phyloP scores from a whole-genome alignment of 2,888 invertebrate species.

The Gastracanthus pulcherrimus region DNA sequence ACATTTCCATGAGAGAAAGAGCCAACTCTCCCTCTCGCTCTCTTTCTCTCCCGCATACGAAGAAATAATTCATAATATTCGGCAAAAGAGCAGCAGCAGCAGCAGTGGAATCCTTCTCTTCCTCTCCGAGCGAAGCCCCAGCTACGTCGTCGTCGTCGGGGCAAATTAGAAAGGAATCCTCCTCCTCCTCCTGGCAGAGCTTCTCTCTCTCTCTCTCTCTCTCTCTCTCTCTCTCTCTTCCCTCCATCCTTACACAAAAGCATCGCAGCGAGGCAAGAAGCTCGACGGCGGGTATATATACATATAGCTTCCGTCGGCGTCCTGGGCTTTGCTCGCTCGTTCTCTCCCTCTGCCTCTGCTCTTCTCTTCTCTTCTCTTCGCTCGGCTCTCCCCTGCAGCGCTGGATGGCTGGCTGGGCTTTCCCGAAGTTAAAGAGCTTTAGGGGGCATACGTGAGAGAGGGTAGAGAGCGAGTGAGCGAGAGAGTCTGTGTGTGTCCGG shows the following conservation, averaged over 20 bases:
- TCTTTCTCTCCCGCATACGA: too few species aligned
- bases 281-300: constrained; percentile 18
- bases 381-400: neutral
- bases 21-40: too few species aligned
- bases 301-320: constrained; percentile 23
- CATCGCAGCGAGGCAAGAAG: constrained; percentile 35
- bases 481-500: constrained; percentile 66
- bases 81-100: constrained; percentile 29
- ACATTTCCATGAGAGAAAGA: neutral
- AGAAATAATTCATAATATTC: constrained; percentile 50
- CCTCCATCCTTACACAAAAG: constrained; percentile 33
- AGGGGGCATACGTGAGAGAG: constrained; percentile 53
- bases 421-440: constrained; percentile 63
- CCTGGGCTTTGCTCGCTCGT: constrained; percentile 39
- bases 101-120: neutral
- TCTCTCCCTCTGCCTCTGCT: constrained; percentile 30
- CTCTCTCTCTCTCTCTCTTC: neutral
- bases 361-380: constrained; percentile 17
- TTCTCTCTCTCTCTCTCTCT: constrained; percentile 60
- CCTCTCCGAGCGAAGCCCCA: constrained; percentile 8
- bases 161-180: constrained; percentile 55
- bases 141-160: constrained; percentile 20
- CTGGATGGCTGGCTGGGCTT: constrained; percentile 20
- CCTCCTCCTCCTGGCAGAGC: constrained; percentile 54
- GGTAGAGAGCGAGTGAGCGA: too few species aligned